Base-by-base conservation (phyloP, 64 coral and sea anemone genomes). In the Hydrozoanthus tunicans region DNA sequence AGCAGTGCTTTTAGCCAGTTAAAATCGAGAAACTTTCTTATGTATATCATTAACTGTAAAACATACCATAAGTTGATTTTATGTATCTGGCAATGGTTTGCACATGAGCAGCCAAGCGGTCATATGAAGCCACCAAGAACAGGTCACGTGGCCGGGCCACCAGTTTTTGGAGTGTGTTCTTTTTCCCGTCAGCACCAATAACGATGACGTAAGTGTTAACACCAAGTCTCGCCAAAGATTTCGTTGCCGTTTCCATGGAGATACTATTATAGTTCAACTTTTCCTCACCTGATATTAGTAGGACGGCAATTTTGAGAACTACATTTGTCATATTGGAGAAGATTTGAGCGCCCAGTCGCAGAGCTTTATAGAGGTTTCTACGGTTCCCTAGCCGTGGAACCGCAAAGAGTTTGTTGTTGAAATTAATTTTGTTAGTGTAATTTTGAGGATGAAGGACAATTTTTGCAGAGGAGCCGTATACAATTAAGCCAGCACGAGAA, bases 11-110 rank as follows among this genome's bases (percentile, higher is more conserved):
- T 66, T 66, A 66, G 17, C 64, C 64, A 14, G 17, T 15, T 15
- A 15, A 9, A 17, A 15, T 66, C 17, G 12, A 11, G 3, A 32
- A 24, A 5, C 70, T 23, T 0, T 73, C 8, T 17, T 32, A 56
- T 62, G 62, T 12, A 11, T 10, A 51, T 27, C 26, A 62, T 12
- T 51, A 24, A 43, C 32, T 43, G 10, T 4, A 69, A 4, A 56
- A 72, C 82, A 13, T 72, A 86, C 82, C 82, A 70, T 86, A 58
- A 8, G 82, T 86, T 56, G 53, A 86, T 52, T 66, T 64, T 53
- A 86, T 54, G 67, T 86, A 66, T 58, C 82, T 86, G 12, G 82
- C 82, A 2, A 86, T 70, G 17, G 53, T 12, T 73, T 73, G 66
- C 4, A 86, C 53, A 27, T 86, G 66, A 10, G 23, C 0, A 27